Evolutionary conservation across 1,140 invertebrate species (phyloP), one percentile per base, ranked within the genome.

Genomic region (Bathynomus jamesi): DNA sequence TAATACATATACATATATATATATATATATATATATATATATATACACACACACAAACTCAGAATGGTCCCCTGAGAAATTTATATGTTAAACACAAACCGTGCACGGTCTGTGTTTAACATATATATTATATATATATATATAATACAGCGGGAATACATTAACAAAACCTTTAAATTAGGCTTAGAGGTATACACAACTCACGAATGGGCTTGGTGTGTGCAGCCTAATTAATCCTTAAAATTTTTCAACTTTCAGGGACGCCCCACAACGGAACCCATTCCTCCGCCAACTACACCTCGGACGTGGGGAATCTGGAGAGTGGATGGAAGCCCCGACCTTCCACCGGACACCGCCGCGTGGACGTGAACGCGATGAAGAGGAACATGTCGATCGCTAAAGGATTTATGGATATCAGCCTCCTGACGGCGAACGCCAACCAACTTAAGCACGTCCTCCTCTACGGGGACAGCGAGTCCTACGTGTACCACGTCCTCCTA

Each of bases 331-430:
- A 53, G 13, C 5, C 2, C 32, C 2, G 21, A 5, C 40, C 2
- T 21, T 53, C 13, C 5, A 53, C 17, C 32, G 40, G 21, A 5
- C 13, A 11, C 40, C 40, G 21, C 13, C 13, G 40, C 40, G 2
- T 70, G 17, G 69, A 70, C 21, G n/a, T 61, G 10, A 70, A 70
- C 30, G 30, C 29, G 2, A 64, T 70, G 30, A 70, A 70, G 27
- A 62, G 69, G n/a, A 73, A 73, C 30, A 73, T 69, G 67, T 70
- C 71, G 25, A 70, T 73, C 8, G 71, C 71, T 28, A 68, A 73
- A 61, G 71, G 71, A 7, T 73, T 73, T 30, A 69, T 73, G 67
- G 71, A 73, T 40, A 64, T 73, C 31, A 70, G 67, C 10, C 61
- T 73, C 4, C 71, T 73, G 0, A 65, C 65, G 2, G 71, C 71